Evolutionary conservation across 2,797 vertebrate species (phyloP).

Genomic region (Microctenopoma lineatum): DNA sequence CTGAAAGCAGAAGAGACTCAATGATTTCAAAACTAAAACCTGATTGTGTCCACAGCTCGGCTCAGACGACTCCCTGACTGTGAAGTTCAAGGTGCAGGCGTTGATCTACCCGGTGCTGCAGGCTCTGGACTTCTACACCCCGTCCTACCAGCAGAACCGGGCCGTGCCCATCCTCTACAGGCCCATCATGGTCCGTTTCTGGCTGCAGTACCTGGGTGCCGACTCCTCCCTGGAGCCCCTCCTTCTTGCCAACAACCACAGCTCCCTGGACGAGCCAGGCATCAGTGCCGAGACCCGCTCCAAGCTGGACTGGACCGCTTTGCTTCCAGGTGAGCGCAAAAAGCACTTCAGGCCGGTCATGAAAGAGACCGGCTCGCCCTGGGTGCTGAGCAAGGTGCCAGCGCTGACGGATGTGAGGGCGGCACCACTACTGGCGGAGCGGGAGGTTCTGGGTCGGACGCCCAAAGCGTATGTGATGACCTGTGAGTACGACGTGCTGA

Average conservation of each 20-base stretch:
- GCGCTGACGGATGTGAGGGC: constrained; percentile 88
- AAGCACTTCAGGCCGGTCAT: constrained; percentile 87
- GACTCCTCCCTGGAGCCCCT: constrained; percentile 80
- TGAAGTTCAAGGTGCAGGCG: constrained; percentile 90
- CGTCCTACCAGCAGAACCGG: constrained; percentile 94
- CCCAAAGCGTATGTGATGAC: constrained; percentile 93
- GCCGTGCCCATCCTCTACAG: constrained; percentile 88
- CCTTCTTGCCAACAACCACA: constrained; percentile 93
- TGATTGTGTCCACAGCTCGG: constrained; percentile 80
- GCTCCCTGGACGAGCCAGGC: constrained; percentile 83
- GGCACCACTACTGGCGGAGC: constrained; percentile 88
- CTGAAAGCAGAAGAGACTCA: too few relatives aligned
- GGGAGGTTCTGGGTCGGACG: constrained; percentile 78
- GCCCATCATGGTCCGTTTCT: constrained; percentile 88
- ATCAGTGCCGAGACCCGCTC: constrained; percentile 70
- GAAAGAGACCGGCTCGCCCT: constrained; percentile 76
- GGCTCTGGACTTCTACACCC: constrained; percentile 93
- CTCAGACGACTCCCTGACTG: constrained; percentile 75
- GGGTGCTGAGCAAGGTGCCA: constrained; percentile 81
- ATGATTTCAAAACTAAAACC: neutral
- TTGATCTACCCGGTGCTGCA: constrained; percentile 95
- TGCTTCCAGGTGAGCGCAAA: constrained; percentile 83
- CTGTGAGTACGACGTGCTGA: constrained; percentile 93
- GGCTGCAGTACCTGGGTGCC: constrained; percentile 92
- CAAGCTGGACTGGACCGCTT: constrained; percentile 87